Percentiles rank a stretch among this genome's conserved stretches.
Evolutionary conservation across 2,797 vertebrate genomes (phyloP).

Genomic region (Anolis apletophallus): DNA sequence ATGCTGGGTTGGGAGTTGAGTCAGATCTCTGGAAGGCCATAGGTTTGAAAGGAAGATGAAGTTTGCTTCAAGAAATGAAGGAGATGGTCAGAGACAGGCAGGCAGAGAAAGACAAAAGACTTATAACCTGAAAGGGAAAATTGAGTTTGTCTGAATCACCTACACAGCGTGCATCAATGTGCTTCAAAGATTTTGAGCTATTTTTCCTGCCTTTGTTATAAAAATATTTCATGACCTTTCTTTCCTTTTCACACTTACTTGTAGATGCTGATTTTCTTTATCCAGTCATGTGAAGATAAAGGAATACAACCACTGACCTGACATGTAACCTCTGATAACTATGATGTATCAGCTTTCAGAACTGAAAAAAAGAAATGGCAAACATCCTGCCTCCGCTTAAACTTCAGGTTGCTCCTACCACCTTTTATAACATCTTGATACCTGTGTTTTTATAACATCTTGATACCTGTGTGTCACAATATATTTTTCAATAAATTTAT

Average conservation of each 20-base stretch:
- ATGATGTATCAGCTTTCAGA: slow-evolving; percentile 15
- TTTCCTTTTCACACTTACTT: neutral
- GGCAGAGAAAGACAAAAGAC: too few species aligned
- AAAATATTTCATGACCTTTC: slow-evolving; percentile 40
- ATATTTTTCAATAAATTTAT: neutral
- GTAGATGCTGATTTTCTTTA: slow-evolving; percentile 39
- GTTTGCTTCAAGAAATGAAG: neutral
- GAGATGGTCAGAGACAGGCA: too few species aligned
- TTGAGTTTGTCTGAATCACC: neutral
- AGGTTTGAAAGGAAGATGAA: neutral
- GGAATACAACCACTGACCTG: slow-evolving; percentile 19
- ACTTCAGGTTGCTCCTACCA: accelerated
- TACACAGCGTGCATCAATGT: neutral
- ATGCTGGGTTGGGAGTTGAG: too few species aligned
- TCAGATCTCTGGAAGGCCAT: neutral
- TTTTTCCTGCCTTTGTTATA: slow-evolving; percentile 40
- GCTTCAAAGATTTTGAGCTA: slow-evolving; percentile 23
- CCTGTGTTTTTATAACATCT: neutral
- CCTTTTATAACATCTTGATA: neutral
- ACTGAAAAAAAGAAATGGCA: neutral
- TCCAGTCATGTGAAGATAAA: slow-evolving; percentile 23
- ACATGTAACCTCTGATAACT: slow-evolving; percentile 19
- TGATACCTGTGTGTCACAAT: neutral
- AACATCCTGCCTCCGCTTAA: neutral
- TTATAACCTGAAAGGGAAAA: neutral